Base-by-base conservation (phyloP, 2,888 invertebrate species). In the Trilocha varians region DNA sequence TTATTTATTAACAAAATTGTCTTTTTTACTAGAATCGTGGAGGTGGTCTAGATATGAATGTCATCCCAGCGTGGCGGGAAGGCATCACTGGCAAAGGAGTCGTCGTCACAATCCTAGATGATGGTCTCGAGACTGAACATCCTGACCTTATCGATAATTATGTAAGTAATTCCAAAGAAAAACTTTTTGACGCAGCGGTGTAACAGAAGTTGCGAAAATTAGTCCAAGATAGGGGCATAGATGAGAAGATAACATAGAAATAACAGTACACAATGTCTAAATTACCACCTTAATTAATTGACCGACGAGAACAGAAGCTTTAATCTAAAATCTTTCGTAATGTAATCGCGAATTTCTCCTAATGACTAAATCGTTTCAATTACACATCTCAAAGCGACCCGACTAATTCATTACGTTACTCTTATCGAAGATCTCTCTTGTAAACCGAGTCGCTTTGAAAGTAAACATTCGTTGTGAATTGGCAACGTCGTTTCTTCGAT, bases 41-140 rank as follows among this genome's bases (percentile, higher is more conserved):
- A n/a, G 90, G 91, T 47, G 96, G 95, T 9, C 79, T 96, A 48
- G 97, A 97, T 66, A 98, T 99, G 98, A 97, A 98, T 77, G 98
- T 99, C 49, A 91, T 94, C 63, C 94, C 94, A 42, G 98, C 97
- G 32, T 99, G 99, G 98, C 89, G 91, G 66, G 93, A 94, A 75
- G 98, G 97, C 39, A 91, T 95, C 64, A 98, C 98, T 1, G 99
- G 98, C 32, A 91, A 91, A 61, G 97, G 97, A 32, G 93, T 98
- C 14, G 97, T 98, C 13, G 98, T 99, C 48, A 97, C 98, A 38
- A 98, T 99, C 57, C 88, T 99, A 39, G 98, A 99, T 70, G 98
- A 98, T 71, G 98, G 98, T 16, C 88, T 98, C 34, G 98, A 98
- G 74, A 96, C 95, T 47, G 94, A 96, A 78, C 98, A 98, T 85